A percentile compares a stretch with the other conserved stretches of the same genome.
phyloP scores from a whole-genome alignment of 2,113 vertebrate species.

The Pionites leucogaster region DNA sequence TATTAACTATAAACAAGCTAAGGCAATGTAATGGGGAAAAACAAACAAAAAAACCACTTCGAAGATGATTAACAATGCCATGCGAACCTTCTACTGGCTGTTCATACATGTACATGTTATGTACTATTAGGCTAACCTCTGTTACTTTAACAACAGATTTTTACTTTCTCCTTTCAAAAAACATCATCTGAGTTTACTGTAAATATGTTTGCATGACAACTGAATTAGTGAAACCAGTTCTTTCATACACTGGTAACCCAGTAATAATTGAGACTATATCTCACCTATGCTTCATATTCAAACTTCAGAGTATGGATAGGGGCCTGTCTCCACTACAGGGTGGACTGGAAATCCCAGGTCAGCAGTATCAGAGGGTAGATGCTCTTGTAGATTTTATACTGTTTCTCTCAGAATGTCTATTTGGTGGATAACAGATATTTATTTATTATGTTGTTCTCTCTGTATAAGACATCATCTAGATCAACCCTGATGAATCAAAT shows the following conservation, averaged over 20 bases:
- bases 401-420: not conserved
- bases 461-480: not conserved
- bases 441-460: not conserved
- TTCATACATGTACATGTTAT: not conserved
- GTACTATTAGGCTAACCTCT: not conserved
- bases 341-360: not conserved
- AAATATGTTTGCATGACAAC: not conserved
- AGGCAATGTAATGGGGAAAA: not conserved
- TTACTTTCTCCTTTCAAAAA: not conserved
- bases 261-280: not conserved
- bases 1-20: not conserved
- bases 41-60: not conserved
- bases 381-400: not conserved
- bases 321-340: not conserved
- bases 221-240: not conserved
- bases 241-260: not conserved
- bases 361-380: not conserved
- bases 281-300: not conserved
- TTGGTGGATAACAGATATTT: not conserved
- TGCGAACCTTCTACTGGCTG: not conserved
- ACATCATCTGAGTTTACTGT: not conserved
- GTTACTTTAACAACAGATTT: not conserved
- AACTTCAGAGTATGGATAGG: not conserved
- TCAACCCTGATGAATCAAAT: not conserved
- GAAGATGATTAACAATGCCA: not conserved